Percentiles rank a stretch among this genome's conserved stretches.
These are phyloP conservation scores for Acanthurus leucopareius DNA, from an alignment of 2,797 vertebrate species.

Conservation along the genomic window DNA sequence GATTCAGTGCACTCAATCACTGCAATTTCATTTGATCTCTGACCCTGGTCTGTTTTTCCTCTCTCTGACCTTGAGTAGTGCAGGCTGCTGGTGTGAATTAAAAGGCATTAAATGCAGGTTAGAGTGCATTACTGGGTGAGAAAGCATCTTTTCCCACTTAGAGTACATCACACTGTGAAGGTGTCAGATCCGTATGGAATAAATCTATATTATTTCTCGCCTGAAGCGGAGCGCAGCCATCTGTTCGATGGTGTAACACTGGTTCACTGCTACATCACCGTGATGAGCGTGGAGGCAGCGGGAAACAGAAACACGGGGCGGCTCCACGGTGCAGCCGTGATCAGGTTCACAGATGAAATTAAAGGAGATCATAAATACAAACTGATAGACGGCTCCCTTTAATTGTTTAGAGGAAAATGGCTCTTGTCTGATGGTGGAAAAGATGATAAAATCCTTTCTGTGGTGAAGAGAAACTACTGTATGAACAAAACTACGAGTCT, in stretches of 20 bases:
- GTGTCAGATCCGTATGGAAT: constrained; percentile 27
- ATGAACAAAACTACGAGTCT: neutral
- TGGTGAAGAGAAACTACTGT: neutral
- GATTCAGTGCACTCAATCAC: constrained; percentile 32
- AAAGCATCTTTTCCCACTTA: constrained; percentile 16
- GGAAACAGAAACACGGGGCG: constrained; percentile 15
- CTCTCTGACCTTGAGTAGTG: neutral
- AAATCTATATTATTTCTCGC: constrained; percentile 17
- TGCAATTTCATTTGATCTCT: constrained; percentile 21
- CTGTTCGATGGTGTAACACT: neutral
- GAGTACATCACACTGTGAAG: constrained; percentile 8
- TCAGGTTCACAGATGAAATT: neutral
- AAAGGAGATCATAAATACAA: constrained; percentile 8
- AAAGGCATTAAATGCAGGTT: constrained; percentile 23
- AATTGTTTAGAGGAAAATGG: constrained; percentile 4
- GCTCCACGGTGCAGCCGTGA: neutral
- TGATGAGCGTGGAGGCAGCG: constrained; percentile 2
- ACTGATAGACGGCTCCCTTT: neutral
- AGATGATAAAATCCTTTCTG: neutral
- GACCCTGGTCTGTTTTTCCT: neutral
- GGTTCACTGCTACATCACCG: neutral
- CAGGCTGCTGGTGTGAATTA: constrained; percentile 28
- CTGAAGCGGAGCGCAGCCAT: constrained; percentile 14
- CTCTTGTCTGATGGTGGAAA: neutral
- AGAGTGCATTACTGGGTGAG: constrained; percentile 24